phyloP scores from a whole-genome alignment of 2,797 vertebrate species.

The Microchirus variegatus region DNA sequence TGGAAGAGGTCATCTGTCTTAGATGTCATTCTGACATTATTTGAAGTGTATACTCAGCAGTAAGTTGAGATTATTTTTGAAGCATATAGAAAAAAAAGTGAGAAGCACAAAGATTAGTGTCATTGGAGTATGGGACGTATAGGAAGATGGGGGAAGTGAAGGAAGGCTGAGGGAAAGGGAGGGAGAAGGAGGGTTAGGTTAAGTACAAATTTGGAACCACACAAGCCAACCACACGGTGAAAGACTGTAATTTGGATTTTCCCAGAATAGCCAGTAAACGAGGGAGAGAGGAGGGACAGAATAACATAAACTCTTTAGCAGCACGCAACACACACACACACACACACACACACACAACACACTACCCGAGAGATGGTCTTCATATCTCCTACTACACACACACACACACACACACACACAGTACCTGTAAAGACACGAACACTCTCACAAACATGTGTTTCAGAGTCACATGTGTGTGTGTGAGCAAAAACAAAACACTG shows the following conservation, averaged over 20 bases:
- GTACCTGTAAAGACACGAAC: slow-evolving; percentile 19
- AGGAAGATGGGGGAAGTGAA: slow-evolving; percentile 36
- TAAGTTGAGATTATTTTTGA: neutral
- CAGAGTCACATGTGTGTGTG: no score
- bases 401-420: slow-evolving; percentile 67
- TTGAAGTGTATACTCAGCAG: neutral
- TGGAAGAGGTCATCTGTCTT: neutral
- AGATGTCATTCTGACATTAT: slow-evolving; percentile 12
- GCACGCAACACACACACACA: slow-evolving; percentile 80
- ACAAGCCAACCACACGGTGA: slow-evolving; percentile 81
- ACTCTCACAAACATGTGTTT: neutral
- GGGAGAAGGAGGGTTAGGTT: slow-evolving; percentile 73
- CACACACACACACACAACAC: slow-evolving; percentile 73
- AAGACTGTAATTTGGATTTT: slow-evolving; percentile 87
- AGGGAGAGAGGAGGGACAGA: slow-evolving; percentile 78
- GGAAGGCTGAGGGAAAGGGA: slow-evolving; percentile 57
- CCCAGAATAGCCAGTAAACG: slow-evolving; percentile 85
- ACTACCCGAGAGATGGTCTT: slow-evolving; percentile 50
- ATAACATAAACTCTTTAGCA: slow-evolving; percentile 82
- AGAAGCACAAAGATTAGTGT: slow-evolving; percentile 36
- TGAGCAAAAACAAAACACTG: no score
- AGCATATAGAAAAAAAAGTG: neutral
- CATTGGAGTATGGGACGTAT: slow-evolving; percentile 27
- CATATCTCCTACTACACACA: slow-evolving; percentile 48
- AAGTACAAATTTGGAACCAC: slow-evolving; percentile 84